Conservation (phyloP, 2,797 vertebrate genomes). For the Hozukius guyotensis region DNA sequence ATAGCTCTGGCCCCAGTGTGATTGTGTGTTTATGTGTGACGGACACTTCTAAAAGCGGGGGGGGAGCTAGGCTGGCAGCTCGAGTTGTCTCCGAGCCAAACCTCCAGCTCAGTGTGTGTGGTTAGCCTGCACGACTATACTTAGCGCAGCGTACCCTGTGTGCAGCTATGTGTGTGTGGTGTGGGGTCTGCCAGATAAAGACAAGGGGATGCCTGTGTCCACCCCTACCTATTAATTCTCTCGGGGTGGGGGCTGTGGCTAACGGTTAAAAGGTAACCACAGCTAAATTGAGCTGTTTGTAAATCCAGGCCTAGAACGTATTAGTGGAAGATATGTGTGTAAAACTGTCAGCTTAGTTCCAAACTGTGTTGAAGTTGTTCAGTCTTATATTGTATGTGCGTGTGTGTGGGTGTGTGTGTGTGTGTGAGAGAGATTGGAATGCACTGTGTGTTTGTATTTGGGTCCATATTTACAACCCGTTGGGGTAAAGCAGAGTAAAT, state of each 20-base stretch:
- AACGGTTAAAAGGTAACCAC: slow-evolving; percentile 62
- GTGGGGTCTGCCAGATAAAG: slow-evolving; percentile 57
- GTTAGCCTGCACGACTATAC: slow-evolving; percentile 70
- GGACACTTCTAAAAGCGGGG: slow-evolving; percentile 62
- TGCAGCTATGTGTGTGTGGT: slow-evolving; percentile 27
- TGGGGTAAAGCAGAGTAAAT: slow-evolving; percentile 7
- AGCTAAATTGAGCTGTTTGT: slow-evolving; percentile 70
- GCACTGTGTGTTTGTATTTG: slow-evolving; percentile 39
- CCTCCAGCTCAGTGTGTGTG: slow-evolving; percentile 67
- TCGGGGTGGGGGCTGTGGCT: slow-evolving; percentile 62
- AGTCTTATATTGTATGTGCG: background rate
- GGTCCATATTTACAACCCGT: slow-evolving; percentile 35
- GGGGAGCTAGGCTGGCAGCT: slow-evolving; percentile 54
- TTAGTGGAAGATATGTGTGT: slow-evolving; percentile 50
- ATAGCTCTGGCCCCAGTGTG: slow-evolving; percentile 65
- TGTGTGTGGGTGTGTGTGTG: background rate
- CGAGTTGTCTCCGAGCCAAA: slow-evolving; percentile 53
- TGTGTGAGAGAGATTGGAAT: slow-evolving; percentile 14
- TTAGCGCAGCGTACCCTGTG: slow-evolving; percentile 57
- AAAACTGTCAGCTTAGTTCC: slow-evolving; percentile 43
- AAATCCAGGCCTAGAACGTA: slow-evolving; percentile 41
- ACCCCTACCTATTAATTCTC: slow-evolving; percentile 65
- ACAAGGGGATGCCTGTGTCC: slow-evolving; percentile 75
- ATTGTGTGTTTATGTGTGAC: slow-evolving; percentile 73
- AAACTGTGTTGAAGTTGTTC: slow-evolving; percentile 6